Base-by-base conservation (phyloP, 2,113 vertebrate species). In the Urocitellus parryii region DNA sequence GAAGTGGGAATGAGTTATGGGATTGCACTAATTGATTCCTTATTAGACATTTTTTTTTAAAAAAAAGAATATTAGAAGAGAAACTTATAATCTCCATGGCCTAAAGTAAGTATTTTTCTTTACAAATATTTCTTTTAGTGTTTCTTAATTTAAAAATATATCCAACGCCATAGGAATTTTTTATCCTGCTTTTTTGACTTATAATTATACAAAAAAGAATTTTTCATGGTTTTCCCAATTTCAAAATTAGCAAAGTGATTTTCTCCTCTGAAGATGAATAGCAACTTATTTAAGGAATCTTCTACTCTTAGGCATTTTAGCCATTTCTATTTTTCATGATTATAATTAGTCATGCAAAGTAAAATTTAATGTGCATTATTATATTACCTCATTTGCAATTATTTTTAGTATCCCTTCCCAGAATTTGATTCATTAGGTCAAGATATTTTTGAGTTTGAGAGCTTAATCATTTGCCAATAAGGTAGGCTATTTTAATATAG, bases 321-420 rank as follows among this genome's bases (percentile, higher is more conserved):
- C 22, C 34, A 48, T 84, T 91, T 94, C 20, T 80, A 1, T 92
- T 88, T 96, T 79, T 90, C 53, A 78, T 93, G 48, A 85, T 51
- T 81, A 81, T 81, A 58, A 94, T 65, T 88, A 83, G 51, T 65
- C 42, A 65, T 73, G 12, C 22, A 95, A 85, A 86, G 77, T 77
- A 81, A 96, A 91, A 67, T 77, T 37, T 96, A 93, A 91, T 82
- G n/a, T 86, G 45, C 4, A 34, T 85, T 85, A 81, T 51, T 74
- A 5, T 61, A 51, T 67, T 76, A 65, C 11, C 61, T 37, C 20
- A 37, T 88, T 93, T 89, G 58, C 22, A 37, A 67, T 91, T 93
- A 68, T 61, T 91, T 95, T 86, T 73, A 87, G 29, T 37, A n/a
- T 74, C 56, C 11, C 86, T 77, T 83, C 24, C 32, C 20, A 63